Conservation (phyloP, 2,113 vertebrate genomes). For the Hipposideros armiger region DNA sequence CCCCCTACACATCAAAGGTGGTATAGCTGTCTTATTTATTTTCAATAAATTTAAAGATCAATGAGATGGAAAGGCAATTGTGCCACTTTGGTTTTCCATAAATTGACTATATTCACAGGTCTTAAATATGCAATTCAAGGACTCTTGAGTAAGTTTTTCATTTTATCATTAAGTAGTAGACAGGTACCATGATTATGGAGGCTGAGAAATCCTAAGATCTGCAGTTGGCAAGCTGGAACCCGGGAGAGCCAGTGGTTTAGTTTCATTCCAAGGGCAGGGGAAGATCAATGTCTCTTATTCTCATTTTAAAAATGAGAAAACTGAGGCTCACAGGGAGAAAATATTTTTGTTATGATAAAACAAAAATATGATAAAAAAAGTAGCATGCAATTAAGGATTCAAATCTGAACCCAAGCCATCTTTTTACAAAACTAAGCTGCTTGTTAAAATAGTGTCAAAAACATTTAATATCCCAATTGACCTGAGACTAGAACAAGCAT, state of each 20-base stretch:
- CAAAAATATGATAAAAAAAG: not conserved
- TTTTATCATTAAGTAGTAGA: not conserved
- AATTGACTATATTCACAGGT: not conserved
- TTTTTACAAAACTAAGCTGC: slow-evolving; percentile 20
- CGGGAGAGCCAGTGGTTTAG: no score
- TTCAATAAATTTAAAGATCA: not conserved
- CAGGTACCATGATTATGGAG: not conserved
- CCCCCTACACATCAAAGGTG: slow-evolving; percentile 36
- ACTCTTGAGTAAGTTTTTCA: not conserved
- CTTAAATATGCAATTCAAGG: not conserved
- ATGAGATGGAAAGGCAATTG: not conserved
- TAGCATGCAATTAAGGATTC: slow-evolving; percentile 3
- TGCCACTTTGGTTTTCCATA: not conserved
- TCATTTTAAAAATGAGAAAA: slow-evolving; percentile 35
- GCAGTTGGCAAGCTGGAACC: no score
- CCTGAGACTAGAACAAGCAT: not conserved
- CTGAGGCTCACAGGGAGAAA: not conserved
- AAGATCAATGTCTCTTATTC: not conserved
- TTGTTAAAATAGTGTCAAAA: not conserved
- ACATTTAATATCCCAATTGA: slow-evolving; percentile 15
- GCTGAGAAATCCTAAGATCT: no score
- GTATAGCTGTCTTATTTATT: not conserved
- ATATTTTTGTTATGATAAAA: not conserved
- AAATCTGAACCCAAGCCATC: not conserved
- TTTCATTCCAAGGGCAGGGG: no score